These are phyloP conservation scores for Scalopus aquaticus DNA, from an alignment of 2,113 vertebrate species.

Conservation along the genomic window DNA sequence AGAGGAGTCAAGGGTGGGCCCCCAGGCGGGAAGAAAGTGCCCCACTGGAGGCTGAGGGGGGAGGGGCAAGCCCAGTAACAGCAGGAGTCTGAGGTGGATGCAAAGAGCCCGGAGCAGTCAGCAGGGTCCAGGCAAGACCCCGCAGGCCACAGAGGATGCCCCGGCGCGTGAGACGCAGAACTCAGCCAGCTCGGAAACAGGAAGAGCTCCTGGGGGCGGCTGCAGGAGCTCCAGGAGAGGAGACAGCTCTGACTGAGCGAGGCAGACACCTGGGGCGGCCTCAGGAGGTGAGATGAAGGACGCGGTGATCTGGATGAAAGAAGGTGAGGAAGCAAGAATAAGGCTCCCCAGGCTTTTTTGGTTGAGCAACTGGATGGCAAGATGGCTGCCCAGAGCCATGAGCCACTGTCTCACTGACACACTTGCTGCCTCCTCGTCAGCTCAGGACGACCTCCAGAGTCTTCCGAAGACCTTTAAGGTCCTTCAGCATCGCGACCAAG, in stretches of 20 bases:
- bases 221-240: neutral
- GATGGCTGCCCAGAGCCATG: rapidly evolving
- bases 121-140: too few relatives aligned
- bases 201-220: neutral
- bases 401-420: too few relatives aligned
- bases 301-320: neutral
- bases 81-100: neutral
- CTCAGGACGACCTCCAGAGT: too few relatives aligned
- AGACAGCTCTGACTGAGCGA: too few relatives aligned
- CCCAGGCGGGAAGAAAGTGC: neutral
- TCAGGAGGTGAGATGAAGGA: too few relatives aligned
- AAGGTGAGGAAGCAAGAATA: neutral
- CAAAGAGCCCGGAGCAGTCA: neutral
- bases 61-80: rapidly evolving
- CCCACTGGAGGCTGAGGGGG: neutral
- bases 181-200: neutral
- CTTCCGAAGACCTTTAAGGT: neutral
- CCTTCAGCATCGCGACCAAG: neutral
- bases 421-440: rapidly evolving
- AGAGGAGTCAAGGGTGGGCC: neutral
- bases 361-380: neutral
- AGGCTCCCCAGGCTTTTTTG: neutral
- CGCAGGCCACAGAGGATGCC: neutral
- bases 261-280: too few relatives aligned
- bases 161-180: too few relatives aligned